Evolutionary conservation across 1,140 invertebrate genomes (phyloP).

Genomic region (Euwallacea fornicatus): DNA sequence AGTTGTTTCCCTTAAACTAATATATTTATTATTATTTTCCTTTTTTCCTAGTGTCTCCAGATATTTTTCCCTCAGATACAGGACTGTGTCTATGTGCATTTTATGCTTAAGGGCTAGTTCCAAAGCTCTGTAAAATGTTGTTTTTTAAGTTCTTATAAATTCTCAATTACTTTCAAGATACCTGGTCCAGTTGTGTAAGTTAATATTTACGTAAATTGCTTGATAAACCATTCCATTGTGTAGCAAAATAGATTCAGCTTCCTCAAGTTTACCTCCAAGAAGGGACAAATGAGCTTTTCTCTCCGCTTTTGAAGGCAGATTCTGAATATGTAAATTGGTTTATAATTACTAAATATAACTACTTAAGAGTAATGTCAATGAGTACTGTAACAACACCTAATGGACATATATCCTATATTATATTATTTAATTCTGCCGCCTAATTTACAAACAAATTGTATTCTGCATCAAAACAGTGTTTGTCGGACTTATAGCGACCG

Average conservation of each 20-base stretch:
- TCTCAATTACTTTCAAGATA: constrained; percentile 46
- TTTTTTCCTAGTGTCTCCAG: constrained; percentile 71
- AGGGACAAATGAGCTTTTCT: constrained; percentile 80
- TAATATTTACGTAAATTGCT: constrained; percentile 80
- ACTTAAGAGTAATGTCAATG: too few species aligned
- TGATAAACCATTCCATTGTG: constrained; percentile 75
- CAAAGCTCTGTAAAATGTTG: constrained; percentile 65
- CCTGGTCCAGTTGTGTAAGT: constrained; percentile 84
- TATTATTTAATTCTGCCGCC: too few species aligned
- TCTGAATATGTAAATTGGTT: constrained; percentile 46
- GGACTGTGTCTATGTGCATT: constrained; percentile 74
- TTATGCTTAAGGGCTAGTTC: constrained; percentile 83
- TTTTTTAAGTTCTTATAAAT: constrained; percentile 24
- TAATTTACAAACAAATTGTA: too few species aligned
- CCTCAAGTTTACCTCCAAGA: constrained; percentile 73
- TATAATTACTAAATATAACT: too few species aligned
- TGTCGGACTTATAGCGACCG: too few species aligned
- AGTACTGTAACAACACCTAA: too few species aligned
- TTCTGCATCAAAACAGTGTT: too few species aligned
- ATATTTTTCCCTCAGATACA: constrained; percentile 76
- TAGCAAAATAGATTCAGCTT: constrained; percentile 81
- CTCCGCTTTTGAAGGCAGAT: constrained; percentile 59
- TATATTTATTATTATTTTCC: constrained; percentile 75
- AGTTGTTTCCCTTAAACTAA: constrained; percentile 59
- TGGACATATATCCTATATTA: too few species aligned